A percentile compares a stretch with the other conserved stretches of the same genome.
Evolutionary conservation across 2,888 invertebrate species (phyloP).

Genomic region (Drosophila conformis): DNA sequence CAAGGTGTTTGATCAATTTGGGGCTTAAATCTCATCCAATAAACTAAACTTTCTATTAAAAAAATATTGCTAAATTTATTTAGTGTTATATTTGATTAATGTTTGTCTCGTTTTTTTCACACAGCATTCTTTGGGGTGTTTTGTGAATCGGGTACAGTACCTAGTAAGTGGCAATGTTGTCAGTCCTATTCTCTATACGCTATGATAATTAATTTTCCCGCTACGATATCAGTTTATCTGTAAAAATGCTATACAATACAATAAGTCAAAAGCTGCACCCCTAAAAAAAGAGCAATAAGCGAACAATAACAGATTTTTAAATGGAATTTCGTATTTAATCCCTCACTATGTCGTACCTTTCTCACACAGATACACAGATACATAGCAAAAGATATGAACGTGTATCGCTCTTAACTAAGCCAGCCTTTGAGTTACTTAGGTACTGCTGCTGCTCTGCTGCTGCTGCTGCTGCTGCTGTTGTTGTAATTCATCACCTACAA

Average conservation of each 20-base stretch:
- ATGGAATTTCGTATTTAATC: conserved; percentile 78
- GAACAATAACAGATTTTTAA: conserved; percentile 77
- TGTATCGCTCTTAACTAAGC: conserved; percentile 73
- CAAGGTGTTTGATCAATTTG: background rate
- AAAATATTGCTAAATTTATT: background rate
- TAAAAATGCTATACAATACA: conserved; percentile 49
- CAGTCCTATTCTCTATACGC: conserved; percentile 19
- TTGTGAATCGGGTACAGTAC: conserved; percentile 30
- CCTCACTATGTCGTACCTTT: conserved; percentile 76
- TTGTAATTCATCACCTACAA: conserved; percentile 84
- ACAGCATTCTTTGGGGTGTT: conserved; percentile 18
- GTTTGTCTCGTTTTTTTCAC: conserved; percentile 21
- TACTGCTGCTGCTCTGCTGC: conserved; percentile 21
- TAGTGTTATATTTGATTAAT: background rate
- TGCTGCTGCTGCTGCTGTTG: conserved; percentile 57
- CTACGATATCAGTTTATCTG: conserved; percentile 75
- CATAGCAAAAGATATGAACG: conserved; percentile 23
- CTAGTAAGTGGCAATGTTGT: conserved; percentile 35
- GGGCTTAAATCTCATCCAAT: background rate
- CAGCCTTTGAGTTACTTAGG: conserved; percentile 47
- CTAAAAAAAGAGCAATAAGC: conserved; percentile 70
- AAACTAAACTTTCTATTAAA: background rate
- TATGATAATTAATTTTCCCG: conserved; percentile 76
- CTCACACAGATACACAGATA: conserved; percentile 41
- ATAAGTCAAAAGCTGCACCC: conserved; percentile 67